Percentiles rank a stretch among this genome's conserved stretches.
These are phyloP conservation scores for Phorcus lineatus DNA, from an alignment of 2,888 invertebrate species.

Conservation along the genomic window DNA sequence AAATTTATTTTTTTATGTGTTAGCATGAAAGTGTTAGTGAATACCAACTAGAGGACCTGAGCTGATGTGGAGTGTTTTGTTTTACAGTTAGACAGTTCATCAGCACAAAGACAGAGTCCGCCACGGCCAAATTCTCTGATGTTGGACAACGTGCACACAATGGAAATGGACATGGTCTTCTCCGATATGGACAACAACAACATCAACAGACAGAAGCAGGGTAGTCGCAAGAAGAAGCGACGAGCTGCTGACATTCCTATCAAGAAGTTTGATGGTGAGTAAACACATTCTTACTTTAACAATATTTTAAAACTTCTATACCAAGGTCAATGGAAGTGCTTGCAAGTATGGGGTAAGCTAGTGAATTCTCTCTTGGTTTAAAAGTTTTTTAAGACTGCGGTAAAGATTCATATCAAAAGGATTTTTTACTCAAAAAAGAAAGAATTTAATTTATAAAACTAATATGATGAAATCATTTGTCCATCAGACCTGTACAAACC, in stretches of 20 bases:
- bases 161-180: constrained; percentile 62
- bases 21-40: no score
- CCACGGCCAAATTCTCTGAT: constrained; percentile 63
- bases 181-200: constrained; percentile 52
- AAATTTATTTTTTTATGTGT: no score
- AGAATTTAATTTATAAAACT: no score
- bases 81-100: constrained; percentile 62
- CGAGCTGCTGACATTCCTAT: constrained; percentile 66
- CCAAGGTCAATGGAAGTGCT: no score
- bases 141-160: constrained; percentile 62
- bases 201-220: constrained; percentile 43
- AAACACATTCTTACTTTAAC: not conserved
- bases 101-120: constrained; percentile 44
- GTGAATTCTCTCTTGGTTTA: no score
- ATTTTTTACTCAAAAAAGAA: not conserved
- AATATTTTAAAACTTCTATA: no score
- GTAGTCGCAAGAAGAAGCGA: constrained; percentile 62
- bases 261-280: constrained; percentile 69
- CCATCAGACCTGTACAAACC: constrained; percentile 92
- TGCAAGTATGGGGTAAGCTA: no score
- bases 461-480: not conserved
- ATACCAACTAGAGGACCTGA: no score
- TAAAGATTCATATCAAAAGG: no score
- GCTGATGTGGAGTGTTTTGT: not conserved
- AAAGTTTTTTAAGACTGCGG: no score